A percentile compares a stretch with the other conserved stretches of the same genome.
These are phyloP conservation scores for Sinocyclocheilus rhinocerous DNA, from an alignment of 2,113 vertebrate genomes.

Conservation along the genomic window DNA sequence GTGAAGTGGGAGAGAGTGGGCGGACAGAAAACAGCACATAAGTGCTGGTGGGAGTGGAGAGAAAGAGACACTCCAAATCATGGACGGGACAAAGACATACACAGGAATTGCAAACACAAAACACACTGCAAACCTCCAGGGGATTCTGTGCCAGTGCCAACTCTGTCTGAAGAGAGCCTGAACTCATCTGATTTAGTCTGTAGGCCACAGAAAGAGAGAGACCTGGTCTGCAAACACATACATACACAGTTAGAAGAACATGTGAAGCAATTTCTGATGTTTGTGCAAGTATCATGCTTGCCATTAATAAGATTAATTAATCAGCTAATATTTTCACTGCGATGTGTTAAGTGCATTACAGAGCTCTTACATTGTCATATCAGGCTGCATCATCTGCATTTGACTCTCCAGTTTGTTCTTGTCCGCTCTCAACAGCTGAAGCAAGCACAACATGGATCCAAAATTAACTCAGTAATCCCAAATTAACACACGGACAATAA, in stretches of 20 bases:
- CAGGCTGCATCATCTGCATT: conserved; percentile 83
- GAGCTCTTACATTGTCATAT: conserved; percentile 78
- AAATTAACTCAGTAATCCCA: no score
- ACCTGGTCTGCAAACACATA: conserved; percentile 58
- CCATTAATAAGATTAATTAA: background rate
- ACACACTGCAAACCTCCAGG: conserved; percentile 74
- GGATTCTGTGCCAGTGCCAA: conserved; percentile 84
- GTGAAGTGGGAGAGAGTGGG: conserved; percentile 20
- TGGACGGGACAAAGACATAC: background rate
- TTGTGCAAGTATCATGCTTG: background rate
- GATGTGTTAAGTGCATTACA: background rate
- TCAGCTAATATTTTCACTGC: background rate
- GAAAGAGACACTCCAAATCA: background rate
- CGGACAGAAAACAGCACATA: background rate
- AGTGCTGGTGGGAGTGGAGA: conserved; percentile 26
- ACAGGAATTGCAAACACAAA: background rate
- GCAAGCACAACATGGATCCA: background rate
- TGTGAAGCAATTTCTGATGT: background rate
- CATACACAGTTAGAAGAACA: background rate
- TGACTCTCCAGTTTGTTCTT: conserved; percentile 82
- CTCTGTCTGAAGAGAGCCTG: conserved; percentile 81
- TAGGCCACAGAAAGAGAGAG: conserved; percentile 72
- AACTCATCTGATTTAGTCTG: conserved; percentile 70
- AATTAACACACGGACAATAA: background rate
- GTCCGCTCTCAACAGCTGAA: conserved; percentile 77